Percentiles rank a stretch among this genome's conserved stretches.
Conservation (phyloP, 2,888 invertebrate species). For the Hetaerina titia region DNA sequence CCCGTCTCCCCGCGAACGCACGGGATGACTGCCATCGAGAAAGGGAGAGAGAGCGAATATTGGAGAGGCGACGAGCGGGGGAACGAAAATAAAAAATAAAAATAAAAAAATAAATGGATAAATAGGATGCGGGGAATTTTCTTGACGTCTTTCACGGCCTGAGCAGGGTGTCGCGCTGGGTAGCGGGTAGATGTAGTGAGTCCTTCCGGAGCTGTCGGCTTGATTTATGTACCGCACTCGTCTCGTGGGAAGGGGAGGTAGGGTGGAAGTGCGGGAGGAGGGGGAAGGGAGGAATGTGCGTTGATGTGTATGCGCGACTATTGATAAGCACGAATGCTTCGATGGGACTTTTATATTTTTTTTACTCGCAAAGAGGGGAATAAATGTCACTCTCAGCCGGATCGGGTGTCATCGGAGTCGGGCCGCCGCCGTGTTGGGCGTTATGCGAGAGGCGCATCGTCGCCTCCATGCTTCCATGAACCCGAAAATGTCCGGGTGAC, state of each 20-base stretch:
- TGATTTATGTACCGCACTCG: conserved; percentile 13
- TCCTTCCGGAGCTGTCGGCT: background rate
- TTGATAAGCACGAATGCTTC: background rate
- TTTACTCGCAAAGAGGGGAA: background rate
- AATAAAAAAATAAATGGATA: background rate
- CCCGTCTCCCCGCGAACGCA: background rate
- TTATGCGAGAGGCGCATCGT: too few relatives aligned
- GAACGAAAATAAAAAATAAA: too few relatives aligned
- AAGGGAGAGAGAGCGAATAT: background rate
- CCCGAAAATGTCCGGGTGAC: too few relatives aligned
- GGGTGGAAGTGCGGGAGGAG: background rate
- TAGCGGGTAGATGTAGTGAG: background rate
- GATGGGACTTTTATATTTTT: background rate
- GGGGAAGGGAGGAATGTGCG: background rate
- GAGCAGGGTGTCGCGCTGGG: background rate
- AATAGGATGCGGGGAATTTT: background rate
- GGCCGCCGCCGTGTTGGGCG: too few relatives aligned
- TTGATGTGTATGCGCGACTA: background rate
- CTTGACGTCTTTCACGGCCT: background rate
- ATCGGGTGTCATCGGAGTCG: background rate
- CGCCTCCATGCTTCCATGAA: too few relatives aligned
- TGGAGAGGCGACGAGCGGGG: background rate
- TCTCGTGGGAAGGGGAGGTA: background rate
- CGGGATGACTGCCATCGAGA: background rate
- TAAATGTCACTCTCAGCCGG: background rate